phyloP scores from a whole-genome alignment of 2,113 vertebrate species.

The Morone saxatilis region DNA sequence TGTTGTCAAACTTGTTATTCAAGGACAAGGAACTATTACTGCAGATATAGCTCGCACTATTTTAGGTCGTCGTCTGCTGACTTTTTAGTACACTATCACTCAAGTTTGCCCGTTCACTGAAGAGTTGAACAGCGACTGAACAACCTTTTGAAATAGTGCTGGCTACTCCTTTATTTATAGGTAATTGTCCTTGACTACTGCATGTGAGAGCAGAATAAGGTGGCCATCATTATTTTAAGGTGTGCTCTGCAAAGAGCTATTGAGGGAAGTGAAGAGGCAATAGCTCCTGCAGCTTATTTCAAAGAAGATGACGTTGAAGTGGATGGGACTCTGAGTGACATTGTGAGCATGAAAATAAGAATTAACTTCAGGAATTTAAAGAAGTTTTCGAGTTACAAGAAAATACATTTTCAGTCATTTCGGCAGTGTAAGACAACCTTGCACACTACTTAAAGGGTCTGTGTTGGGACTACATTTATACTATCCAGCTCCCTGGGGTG shows the following conservation, averaged over 20 bases:
- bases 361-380: constrained; percentile 35
- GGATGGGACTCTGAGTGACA: constrained; percentile 23
- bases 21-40: constrained; percentile 68
- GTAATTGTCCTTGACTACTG: constrained; percentile 65
- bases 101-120: constrained; percentile 23
- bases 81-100: constrained; percentile 33
- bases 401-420: constrained; percentile 52
- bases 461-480: constrained; percentile 66
- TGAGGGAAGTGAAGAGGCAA: constrained; percentile 36
- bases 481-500: constrained; percentile 59
- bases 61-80: constrained; percentile 42
- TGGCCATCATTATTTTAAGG: constrained; percentile 54
- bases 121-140: constrained; percentile 41
- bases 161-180: constrained; percentile 51
- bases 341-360: constrained; percentile 32
- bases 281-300: constrained; percentile 38
- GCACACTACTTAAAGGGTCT: constrained; percentile 58
- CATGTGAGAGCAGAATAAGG: constrained; percentile 47
- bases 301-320: constrained; percentile 15
- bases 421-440: constrained; percentile 40
- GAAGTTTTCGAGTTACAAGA: constrained; percentile 47
- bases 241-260: constrained; percentile 35
- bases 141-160: constrained; percentile 51
- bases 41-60: constrained; percentile 31
- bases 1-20: constrained; percentile 74